Conservation (phyloP, 1,140 invertebrate species). For the Drosophila mauritiana region DNA sequence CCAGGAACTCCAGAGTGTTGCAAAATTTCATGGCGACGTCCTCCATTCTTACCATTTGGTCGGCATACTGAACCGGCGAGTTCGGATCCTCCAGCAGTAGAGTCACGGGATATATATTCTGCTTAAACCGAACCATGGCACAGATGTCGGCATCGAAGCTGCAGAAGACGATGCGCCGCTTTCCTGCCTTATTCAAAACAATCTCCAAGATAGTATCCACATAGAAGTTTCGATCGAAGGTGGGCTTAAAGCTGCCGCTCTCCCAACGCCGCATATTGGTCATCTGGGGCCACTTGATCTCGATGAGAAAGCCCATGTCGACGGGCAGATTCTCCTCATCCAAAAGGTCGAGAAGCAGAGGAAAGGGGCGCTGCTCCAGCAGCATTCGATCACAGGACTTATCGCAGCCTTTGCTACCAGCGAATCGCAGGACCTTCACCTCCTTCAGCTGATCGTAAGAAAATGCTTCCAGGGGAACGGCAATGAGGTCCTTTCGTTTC, state of each 20-base stretch:
- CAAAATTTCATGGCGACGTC: slow-evolving; percentile 92
- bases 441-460: slow-evolving; percentile 44
- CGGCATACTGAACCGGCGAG: slow-evolving; percentile 91
- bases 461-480: slow-evolving; percentile 47
- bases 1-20: slow-evolving; percentile 90
- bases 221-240: slow-evolving; percentile 94
- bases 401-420: slow-evolving; percentile 12
- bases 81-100: slow-evolving; percentile 92
- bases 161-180: slow-evolving; percentile 94
- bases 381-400: slow-evolving; percentile 87
- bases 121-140: slow-evolving; percentile 94
- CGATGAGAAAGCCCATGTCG: slow-evolving; percentile 95
- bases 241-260: slow-evolving; percentile 87
- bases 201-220: slow-evolving; percentile 91
- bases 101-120: slow-evolving; percentile 97
- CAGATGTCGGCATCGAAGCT: slow-evolving; percentile 98
- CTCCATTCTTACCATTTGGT: slow-evolving; percentile 91
- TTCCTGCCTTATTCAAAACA: slow-evolving; percentile 89
- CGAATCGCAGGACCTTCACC: slow-evolving; percentile 18
- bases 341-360: slow-evolving; percentile 91
- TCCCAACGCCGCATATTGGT: slow-evolving; percentile 91
- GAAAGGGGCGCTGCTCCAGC: slow-evolving; percentile 95
- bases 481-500: slow-evolving; percentile 18
- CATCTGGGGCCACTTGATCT: slow-evolving; percentile 97
- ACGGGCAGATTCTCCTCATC: slow-evolving; percentile 88